Base-by-base conservation (phyloP, 2,888 invertebrate species). In the Thereva unica region DNA sequence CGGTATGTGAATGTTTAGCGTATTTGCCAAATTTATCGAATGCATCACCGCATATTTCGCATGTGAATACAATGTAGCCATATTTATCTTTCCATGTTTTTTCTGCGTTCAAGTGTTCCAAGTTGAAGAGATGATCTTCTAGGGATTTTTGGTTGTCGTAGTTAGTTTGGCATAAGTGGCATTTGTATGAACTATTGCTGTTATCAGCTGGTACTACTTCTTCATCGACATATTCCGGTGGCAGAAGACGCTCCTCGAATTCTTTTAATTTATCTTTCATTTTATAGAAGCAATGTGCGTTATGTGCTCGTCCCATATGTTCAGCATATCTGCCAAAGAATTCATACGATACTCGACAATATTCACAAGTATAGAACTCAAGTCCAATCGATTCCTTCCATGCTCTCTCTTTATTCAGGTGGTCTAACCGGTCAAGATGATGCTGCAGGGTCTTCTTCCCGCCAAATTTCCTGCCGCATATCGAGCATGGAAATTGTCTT, bases 221-320 rank as follows among this genome's bases (percentile, higher is more conserved):
- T 23, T 23, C 23, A 2, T 23, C 23, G 23, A 23, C 23, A 23
- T 23, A 23, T 23, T 23, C 23, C 2, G 23, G 23, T 23, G 23
- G 23, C 23, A 50, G 50, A 10, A 23, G 50, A 42, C n/a, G n/a
- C 5, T 23, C n/a, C 12, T 50, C 50, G 5, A 50, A 23, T 50
- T 50, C 50, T 23, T 50, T 23, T 50, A 50, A 50, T 23, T 4
- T 50, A 6, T 50, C 23, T 9, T 50, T 35, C 50, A 50, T 50
- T 50, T 34, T 50, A 7, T 35, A 34, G 5, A 50, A 50, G 3
- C 23, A 8, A 34, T 50, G 50, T 2, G 34, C 5, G 10, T 34
- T 23, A 10, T 50, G 50, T 1, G 34, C 23, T 5, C 34, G 35
- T 8, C 50, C 50, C 3, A 50, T 8, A 50, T 50, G 50, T 23